Conservation (phyloP, 2,797 vertebrate species). For the Falco columbarius region DNA sequence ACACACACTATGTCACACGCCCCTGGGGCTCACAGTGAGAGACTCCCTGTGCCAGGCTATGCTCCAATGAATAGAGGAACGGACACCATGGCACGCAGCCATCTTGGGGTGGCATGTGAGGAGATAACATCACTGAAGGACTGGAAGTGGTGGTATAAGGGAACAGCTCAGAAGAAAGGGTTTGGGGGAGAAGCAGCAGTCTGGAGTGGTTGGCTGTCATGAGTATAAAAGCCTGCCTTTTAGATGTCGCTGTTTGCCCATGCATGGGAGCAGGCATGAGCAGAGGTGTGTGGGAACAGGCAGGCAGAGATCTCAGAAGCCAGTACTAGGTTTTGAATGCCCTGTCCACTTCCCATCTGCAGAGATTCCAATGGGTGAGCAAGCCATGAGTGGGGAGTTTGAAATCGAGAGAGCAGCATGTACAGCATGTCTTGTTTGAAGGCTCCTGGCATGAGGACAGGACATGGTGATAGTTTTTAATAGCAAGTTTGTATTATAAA, state of each 20-base stretch:
- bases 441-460: constrained; percentile 20
- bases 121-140: neutral
- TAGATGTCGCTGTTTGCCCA: neutral
- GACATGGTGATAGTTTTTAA: constrained; percentile 20
- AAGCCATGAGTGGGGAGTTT: neutral
- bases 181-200: neutral
- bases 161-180: neutral
- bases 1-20: neutral
- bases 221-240: neutral
- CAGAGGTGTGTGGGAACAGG: neutral
- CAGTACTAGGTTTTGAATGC: neutral
- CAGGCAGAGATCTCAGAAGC: neutral
- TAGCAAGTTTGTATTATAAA: constrained; percentile 31
- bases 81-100: neutral
- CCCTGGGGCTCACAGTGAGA: neutral
- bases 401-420: neutral
- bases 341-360: neutral
- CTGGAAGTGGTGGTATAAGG: fast-evolving
- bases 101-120: neutral
- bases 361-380: neutral
- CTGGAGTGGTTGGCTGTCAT: neutral
- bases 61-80: neutral
- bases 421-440: constrained; percentile 18
- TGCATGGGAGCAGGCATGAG: neutral
- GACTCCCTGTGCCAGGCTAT: neutral